Evolutionary conservation across 2,888 invertebrate species (phyloP), one percentile per base, ranked within the genome.

Genomic region (Bembecia ichneumoniformis): DNA sequence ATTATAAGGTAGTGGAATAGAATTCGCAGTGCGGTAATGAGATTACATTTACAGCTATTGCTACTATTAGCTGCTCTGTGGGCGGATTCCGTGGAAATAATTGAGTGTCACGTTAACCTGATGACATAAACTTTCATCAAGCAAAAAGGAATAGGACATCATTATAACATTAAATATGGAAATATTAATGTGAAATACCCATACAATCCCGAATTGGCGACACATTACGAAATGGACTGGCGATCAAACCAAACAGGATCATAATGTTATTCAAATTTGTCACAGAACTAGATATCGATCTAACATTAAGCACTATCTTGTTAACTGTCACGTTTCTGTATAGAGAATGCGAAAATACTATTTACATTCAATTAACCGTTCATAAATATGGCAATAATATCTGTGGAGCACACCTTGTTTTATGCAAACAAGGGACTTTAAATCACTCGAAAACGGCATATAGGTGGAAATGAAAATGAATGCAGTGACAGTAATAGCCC

Each of bases 11-110:
- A 40, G 40, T 40, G 40, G 40, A 75, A 77, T 76, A 76, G 78
- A 77, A 74, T 74, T 71, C 68, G 69, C 67, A 71, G 70, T 66
- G 68, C 66, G 66, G 71, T 78, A 79, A 77, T 79, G 73, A 74
- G 68, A 74, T 74, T 68, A 69, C 69, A 62, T 71, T 76, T 71
- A 69, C 73, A 69, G 72, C 71, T 74, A 71, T 66, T 68, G 64
- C 65, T 66, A 64, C 64, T 69, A 74, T 72, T 69, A 65, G 66
- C 63, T 61, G 62, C 65, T 65, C 61, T 58, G 68, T 68, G 62
- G 66, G 66, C 64, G 71, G 68, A 63, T 62, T 59, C 63, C 66
- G 63, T 64, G 70, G 71, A 69, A 60, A 61, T 53, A 58, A 62
- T 58, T 51, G 51, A 57, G 49, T 55, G 49, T 43, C 55, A 51